Conservation (phyloP, 2,797 vertebrate species). For the Oophaga sylvatica region DNA sequence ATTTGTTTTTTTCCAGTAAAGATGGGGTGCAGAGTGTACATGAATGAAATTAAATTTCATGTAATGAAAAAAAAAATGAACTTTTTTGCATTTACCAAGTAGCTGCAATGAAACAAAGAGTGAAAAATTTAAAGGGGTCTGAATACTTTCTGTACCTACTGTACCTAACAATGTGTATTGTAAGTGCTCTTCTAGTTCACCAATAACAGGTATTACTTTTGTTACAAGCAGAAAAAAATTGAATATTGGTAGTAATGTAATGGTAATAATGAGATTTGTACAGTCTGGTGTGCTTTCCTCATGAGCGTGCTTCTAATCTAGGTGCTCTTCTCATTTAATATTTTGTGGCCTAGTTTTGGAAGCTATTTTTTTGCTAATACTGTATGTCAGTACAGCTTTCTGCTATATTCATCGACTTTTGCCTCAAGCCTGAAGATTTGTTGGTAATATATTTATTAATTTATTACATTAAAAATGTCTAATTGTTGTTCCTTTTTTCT, state of each 20-base stretch:
- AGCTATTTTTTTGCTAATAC: not conserved
- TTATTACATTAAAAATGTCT: not conserved
- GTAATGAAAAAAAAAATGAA: too few species aligned
- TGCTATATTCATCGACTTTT: not conserved
- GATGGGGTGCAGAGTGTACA: too few species aligned
- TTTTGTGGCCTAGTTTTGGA: not conserved
- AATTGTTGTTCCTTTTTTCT: not conserved
- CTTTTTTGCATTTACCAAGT: too few species aligned
- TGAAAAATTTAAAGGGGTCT: too few species aligned
- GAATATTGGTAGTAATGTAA: not conserved
- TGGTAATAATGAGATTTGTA: not conserved
- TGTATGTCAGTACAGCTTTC: not conserved
- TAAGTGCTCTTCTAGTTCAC: not conserved
- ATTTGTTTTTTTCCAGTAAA: too few species aligned
- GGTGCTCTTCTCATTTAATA: not conserved
- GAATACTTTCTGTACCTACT: too few species aligned
- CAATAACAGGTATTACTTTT: not conserved
- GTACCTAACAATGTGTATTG: not conserved
- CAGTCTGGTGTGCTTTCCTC: not conserved
- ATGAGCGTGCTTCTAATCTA: not conserved
- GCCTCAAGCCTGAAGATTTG: not conserved
- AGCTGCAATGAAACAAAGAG: too few species aligned
- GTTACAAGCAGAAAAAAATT: not conserved
- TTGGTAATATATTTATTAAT: not conserved
- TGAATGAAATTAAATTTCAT: too few species aligned